phyloP scores from a whole-genome alignment of 1,140 invertebrate genomes.

The Phortica variegata region DNA sequence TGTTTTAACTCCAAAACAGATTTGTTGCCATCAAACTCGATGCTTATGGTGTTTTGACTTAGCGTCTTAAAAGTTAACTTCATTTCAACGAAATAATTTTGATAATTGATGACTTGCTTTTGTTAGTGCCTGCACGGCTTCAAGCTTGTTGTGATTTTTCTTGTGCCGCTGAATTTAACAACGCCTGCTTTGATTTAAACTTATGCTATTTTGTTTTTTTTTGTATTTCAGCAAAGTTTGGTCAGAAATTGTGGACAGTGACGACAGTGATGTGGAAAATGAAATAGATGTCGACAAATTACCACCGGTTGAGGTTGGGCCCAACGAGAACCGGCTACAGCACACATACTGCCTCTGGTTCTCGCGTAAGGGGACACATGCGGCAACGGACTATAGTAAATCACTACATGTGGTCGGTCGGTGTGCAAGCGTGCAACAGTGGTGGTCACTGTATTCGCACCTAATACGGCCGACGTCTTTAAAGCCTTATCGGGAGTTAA shows the following conservation, averaged over 20 bases:
- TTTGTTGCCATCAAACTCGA: constrained; percentile 29
- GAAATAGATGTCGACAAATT: constrained; percentile 56
- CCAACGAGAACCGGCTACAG: constrained; percentile 76
- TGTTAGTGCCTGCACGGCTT: not conserved
- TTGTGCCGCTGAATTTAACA: not conserved
- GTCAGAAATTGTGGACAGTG: constrained; percentile 50
- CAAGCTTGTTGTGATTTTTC: not conserved
- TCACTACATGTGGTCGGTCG: constrained; percentile 67
- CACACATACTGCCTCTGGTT: constrained; percentile 82
- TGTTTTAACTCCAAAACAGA: constrained; percentile 34
- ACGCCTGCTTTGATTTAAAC: constrained; percentile 4
- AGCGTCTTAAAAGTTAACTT: constrained; percentile 42
- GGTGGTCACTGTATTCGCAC: constrained; percentile 94
- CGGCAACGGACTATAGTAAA: constrained; percentile 53
- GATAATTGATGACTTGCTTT: not conserved
- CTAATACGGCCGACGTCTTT: constrained; percentile 85
- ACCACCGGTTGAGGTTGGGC: constrained; percentile 63
- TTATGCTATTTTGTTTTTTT: constrained; percentile 18
- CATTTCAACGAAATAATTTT: constrained; percentile 22
- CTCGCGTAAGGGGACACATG: constrained; percentile 52
- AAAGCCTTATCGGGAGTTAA: constrained; percentile 89
- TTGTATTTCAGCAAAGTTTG: constrained; percentile 42
- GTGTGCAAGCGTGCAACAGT: constrained; percentile 90
- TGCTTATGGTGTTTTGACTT: constrained; percentile 29
- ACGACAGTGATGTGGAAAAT: constrained; percentile 55